Percentiles rank a stretch among this genome's conserved stretches.
These are phyloP conservation scores for Sepioteuthis lessoniana DNA, from an alignment of 2,888 invertebrate genomes.

Conservation along the genomic window DNA sequence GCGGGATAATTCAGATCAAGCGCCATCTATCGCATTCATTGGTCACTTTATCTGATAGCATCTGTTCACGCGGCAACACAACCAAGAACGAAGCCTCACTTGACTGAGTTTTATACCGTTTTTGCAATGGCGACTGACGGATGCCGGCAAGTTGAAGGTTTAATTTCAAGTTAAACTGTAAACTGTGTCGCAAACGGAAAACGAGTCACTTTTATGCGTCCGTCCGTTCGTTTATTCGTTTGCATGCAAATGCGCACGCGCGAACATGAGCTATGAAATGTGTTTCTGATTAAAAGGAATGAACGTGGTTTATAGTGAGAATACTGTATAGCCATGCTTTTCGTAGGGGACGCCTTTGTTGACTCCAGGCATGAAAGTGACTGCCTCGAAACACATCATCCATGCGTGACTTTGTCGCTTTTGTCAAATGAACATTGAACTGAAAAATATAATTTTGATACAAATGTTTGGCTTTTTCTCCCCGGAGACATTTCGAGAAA, in stretches of 20 bases:
- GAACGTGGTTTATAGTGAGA: neutral
- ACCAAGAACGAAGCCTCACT: neutral
- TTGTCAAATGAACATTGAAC: neutral
- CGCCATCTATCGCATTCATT: neutral
- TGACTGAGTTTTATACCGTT: neutral
- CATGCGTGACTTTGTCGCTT: neutral
- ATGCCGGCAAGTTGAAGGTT: too few relatives aligned
- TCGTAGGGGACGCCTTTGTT: too few relatives aligned
- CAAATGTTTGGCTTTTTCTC: neutral
- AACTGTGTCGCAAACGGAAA: neutral
- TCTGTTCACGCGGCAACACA: neutral
- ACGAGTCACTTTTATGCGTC: neutral
- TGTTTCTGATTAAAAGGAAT: neutral
- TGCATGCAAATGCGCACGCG: neutral
- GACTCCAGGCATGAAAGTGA: too few relatives aligned
- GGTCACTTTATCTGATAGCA: neutral
- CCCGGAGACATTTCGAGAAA: neutral
- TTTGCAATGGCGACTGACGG: neutral
- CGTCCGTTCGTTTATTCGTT: neutral
- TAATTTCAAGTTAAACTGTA: too few relatives aligned
- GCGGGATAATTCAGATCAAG: neutral
- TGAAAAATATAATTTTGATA: neutral
- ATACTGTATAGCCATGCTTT: too few relatives aligned
- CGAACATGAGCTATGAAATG: conserved; percentile 16
- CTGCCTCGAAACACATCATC: too few relatives aligned